A percentile compares a stretch with the other conserved stretches of the same genome.
phyloP scores from a whole-genome alignment of 1,140 invertebrate genomes.

The Theocolax elegans region DNA sequence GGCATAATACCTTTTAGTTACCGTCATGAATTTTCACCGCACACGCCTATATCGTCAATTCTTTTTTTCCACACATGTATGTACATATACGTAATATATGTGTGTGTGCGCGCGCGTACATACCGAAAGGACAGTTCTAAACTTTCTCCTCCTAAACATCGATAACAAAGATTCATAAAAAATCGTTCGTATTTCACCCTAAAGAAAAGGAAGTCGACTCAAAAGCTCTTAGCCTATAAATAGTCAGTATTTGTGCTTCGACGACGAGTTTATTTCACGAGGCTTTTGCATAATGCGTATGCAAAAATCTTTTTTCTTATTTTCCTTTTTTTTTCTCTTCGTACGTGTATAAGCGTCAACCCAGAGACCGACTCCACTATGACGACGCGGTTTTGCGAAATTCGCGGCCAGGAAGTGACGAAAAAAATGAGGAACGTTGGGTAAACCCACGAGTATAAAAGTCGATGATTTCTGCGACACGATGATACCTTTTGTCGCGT shows the following conservation, averaged over 20 bases:
- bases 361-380: not conserved
- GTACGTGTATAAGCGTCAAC: not conserved
- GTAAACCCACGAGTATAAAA: conserved; percentile 6
- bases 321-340: not conserved
- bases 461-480: conserved; percentile 9
- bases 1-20: too few relatives aligned
- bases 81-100: too few relatives aligned
- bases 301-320: conserved; percentile 15
- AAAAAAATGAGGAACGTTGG: conserved; percentile 14
- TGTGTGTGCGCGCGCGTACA: too few relatives aligned
- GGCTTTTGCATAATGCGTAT: conserved; percentile 30
- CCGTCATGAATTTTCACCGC: too few relatives aligned
- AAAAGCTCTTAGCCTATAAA: conserved; percentile 17
- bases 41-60: too few relatives aligned
- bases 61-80: too few relatives aligned
- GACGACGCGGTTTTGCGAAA: conserved; percentile 31
- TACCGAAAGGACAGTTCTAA: too few relatives aligned
- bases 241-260: not conserved
- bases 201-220: conserved; percentile 11
- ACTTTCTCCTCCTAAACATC: conserved; percentile 1
- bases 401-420: conserved; percentile 32
- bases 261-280: conserved; percentile 8
- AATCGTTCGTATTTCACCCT: conserved; percentile 7
- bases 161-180: too few relatives aligned
- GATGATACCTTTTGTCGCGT: not conserved